These are phyloP conservation scores for Cynopterus sphinx DNA, from an alignment of 2,797 vertebrate species.

Conservation along the genomic window DNA sequence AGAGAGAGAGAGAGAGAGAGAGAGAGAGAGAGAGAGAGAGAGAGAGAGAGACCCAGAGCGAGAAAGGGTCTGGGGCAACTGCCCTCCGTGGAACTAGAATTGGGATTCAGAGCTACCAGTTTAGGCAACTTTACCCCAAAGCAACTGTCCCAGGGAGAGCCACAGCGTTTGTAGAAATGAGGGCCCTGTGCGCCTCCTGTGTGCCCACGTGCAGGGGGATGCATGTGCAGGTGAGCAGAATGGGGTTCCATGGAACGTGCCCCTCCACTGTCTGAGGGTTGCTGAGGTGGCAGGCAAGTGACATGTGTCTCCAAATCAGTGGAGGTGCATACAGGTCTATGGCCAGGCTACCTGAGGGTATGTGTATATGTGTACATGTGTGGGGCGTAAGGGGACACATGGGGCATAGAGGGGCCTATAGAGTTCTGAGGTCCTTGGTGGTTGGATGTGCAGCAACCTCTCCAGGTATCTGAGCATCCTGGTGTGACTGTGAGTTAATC, in stretches of 20 bases:
- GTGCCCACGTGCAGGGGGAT: not conserved
- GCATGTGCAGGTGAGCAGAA: not conserved
- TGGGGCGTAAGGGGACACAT: not conserved
- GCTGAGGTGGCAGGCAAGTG: not conserved
- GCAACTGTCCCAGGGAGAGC: not conserved
- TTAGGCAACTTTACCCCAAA: slow-evolving; percentile 50
- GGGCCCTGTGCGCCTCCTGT: not conserved
- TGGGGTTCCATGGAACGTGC: not conserved
- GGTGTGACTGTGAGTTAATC: not conserved
- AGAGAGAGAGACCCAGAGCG: not conserved
- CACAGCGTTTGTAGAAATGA: not conserved
- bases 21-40: not conserved
- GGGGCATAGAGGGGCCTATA: not conserved
- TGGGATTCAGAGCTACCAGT: not conserved
- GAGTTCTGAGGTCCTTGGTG: not conserved
- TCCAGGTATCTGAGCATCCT: not conserved
- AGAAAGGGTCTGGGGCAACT: not conserved
- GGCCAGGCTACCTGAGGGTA: not conserved
- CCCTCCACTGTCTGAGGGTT: not conserved
- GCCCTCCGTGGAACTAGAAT: not conserved
- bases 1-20: too few species aligned
- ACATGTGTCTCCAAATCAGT: not conserved
- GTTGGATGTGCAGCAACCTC: not conserved
- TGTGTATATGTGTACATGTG: not conserved
- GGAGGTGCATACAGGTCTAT: not conserved